Evolutionary conservation across 2,888 invertebrate species (phyloP), one percentile per base, ranked within the genome.

Genomic region (Tryphoninae sp.): DNA sequence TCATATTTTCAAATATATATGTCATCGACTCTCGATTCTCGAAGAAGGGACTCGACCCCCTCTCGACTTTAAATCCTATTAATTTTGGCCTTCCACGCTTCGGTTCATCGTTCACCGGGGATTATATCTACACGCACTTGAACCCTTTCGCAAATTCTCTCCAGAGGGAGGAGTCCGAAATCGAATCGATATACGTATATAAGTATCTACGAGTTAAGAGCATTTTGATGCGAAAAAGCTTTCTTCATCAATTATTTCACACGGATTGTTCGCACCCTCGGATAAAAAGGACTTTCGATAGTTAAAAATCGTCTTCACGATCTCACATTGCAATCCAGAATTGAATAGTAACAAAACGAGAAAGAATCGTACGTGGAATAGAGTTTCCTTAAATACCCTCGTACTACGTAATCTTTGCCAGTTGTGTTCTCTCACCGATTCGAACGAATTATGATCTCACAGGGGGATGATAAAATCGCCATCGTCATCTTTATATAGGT

Each of bases 1-100:
- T 19, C 19, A 19, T 19, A 26, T 33, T 33, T 33, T 33, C 33
- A 33, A 13, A 58, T 51, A 23, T 19, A 64, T 69, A 77, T 77
- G 55, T 58, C 11, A 26, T 33, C 59, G 23, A 45, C 59, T 71
- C 51, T 22, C 33, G 23, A 65, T 65, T 55, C 55, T 61, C 73
- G 73, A 67, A 67, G 61, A 81, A 68, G 75, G 49, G 53, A 16
- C 22, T 64, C 53, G 49, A 40, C 16, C 58, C 68, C 69, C 33
- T 82, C 68, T 83, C 81, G 78, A 80, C 81, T 84, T 73, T 67
- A 81, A 86, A 86, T 85, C 85, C 86, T 86, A 87, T 87, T 86
- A 86, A 87, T 86, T 86, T 85, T 83, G 82, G 84, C 83, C 84
- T 86, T 83, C 79, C 78, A 86, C 84, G 86, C 84, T 84, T 71